Evolutionary conservation across 1,140 invertebrate genomes (phyloP).

Genomic region (Sycophila sp.): DNA sequence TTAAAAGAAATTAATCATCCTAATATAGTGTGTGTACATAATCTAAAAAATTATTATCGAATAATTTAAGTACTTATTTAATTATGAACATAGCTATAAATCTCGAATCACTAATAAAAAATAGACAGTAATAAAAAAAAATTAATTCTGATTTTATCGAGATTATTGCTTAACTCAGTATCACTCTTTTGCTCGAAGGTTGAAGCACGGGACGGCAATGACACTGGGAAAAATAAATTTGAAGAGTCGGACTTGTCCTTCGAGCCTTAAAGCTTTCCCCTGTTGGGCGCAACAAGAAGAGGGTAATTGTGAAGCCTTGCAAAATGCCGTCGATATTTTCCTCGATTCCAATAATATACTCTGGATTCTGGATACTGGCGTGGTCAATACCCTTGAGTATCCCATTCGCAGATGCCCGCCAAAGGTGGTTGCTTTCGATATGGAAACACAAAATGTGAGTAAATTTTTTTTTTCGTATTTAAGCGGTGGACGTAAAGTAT

Average conservation of each 20-base stretch:
- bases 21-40: no score
- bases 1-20: no score
- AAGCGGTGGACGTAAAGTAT: no score
- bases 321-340: slow-evolving; percentile 71
- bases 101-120: no score
- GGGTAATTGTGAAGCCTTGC: slow-evolving; percentile 70
- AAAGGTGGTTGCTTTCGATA: slow-evolving; percentile 73
- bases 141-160: no score
- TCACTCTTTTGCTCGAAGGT: no score
- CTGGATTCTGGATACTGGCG: slow-evolving; percentile 75
- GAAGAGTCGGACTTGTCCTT: slow-evolving; percentile 61
- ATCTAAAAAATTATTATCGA: no score
- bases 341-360: slow-evolving; percentile 70
- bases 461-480: neutral
- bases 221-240: slow-evolving; percentile 69
- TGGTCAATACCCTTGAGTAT: slow-evolving; percentile 72
- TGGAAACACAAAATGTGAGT: slow-evolving; percentile 65
- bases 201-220: slow-evolving; percentile 69
- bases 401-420: slow-evolving; percentile 72
- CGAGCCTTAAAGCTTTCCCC: slow-evolving; percentile 68
- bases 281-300: slow-evolving; percentile 73
- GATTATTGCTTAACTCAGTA: no score
- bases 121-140: no score
- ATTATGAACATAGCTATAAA: no score
- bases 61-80: no score